Evolutionary conservation across 1,140 invertebrate genomes (phyloP), one percentile per base, ranked within the genome.

Genomic region (Paraescarpia echinospica): DNA sequence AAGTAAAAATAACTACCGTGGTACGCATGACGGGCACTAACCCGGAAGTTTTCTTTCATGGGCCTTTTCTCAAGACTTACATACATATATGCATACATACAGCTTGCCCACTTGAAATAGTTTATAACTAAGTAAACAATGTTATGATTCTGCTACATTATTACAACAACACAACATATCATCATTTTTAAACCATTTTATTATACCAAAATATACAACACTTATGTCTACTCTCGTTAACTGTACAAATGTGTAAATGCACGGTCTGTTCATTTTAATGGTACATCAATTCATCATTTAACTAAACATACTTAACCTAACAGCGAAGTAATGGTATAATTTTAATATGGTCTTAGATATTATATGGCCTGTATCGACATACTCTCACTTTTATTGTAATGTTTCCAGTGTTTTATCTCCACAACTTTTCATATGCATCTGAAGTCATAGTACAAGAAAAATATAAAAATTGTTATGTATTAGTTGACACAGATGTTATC

Each of bases 221-320:
- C n/a, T n/a, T n/a, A n/a, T n/a, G 2, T 77, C 59, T 77, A 77
- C 27, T 77, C 59, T 77, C 22, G 22, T 27, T 12, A 27, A 31
- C 59, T 77, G 59, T 77, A 77, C 59, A 77, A 77, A 77, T 31
- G 4, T 22, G 22, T 77, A 77, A 77, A 77, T 77, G 59, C 59
- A 27, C 18, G 59, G 59, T 77, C 59, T 77, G 22, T 0, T 77
- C 59, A 77, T 77, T 12, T 77, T 77, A 12, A 77, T 77, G 59
- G 59, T 77, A 77, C 59, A 77, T 77, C 59, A 77, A 77, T 77
- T 77, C 59, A 77, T 77, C 59, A 77, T 77, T 77, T 77, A 77
- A 77, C 0, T 2, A 77, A 77, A 77, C n/a, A 77, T 18, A 27
- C 59, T 77, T 77, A 2, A 77, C 59, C 59, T 77, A 77, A 77